phyloP scores from a whole-genome alignment of 2,888 invertebrate species.

The Antheraea yamamai region DNA sequence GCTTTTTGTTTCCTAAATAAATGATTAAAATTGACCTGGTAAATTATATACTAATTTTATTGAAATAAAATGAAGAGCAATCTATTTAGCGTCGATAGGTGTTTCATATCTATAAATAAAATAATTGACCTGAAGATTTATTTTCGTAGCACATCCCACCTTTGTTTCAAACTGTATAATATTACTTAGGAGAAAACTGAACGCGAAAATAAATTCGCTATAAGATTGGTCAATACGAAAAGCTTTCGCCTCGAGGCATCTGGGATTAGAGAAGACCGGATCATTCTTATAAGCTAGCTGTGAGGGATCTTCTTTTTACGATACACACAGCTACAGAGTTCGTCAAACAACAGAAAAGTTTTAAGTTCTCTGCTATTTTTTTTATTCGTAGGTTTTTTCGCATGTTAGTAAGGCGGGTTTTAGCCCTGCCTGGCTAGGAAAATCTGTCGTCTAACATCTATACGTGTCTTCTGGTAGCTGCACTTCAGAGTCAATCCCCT shows the following conservation, averaged over 20 bases:
- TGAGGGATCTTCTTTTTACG: conserved; percentile 17
- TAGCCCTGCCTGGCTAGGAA: too few species aligned
- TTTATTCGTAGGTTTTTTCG: background rate
- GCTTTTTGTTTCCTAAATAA: too few species aligned
- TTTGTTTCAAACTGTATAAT: conserved; percentile 1
- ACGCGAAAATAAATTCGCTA: conserved; percentile 9
- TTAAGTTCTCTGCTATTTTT: background rate
- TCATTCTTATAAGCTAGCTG: conserved; percentile 16
- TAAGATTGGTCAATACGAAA: conserved; percentile 17
- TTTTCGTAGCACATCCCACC: background rate
- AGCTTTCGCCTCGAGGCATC: conserved; percentile 15
- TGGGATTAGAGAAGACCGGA: conserved; percentile 16
- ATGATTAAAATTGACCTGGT: too few species aligned
- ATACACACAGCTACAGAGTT: background rate
- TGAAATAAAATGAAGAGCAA: background rate
- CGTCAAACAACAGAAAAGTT: background rate
- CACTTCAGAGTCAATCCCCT: too few species aligned
- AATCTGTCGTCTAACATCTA: too few species aligned
- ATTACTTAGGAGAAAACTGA: background rate
- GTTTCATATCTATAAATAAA: background rate
- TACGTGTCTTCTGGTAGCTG: too few species aligned
- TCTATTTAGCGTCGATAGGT: background rate
- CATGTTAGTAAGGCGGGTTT: too few species aligned
- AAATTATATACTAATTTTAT: background rate
- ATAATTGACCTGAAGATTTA: too few species aligned